Conservation (phyloP, 2,113 vertebrate genomes). For the Ctenomys sociabilis region DNA sequence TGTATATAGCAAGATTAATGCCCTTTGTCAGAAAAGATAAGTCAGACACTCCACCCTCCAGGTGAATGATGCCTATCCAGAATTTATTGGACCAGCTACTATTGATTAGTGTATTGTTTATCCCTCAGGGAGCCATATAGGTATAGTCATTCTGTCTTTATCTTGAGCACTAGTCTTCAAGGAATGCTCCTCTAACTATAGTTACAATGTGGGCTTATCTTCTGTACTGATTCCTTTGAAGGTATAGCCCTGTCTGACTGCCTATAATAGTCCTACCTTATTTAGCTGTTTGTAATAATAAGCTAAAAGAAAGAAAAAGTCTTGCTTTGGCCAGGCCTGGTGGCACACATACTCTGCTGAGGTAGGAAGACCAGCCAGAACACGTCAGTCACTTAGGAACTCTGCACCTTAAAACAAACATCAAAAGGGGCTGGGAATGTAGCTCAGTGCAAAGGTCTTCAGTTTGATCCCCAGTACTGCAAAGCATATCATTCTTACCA, state of each 20-base stretch:
- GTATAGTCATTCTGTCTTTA: background rate
- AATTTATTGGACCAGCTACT: background rate
- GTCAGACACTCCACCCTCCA: background rate
- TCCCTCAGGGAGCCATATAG: background rate
- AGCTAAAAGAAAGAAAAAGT: background rate
- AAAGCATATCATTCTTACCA: background rate
- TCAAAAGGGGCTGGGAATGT: background rate
- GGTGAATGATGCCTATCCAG: background rate
- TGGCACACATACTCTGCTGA: background rate
- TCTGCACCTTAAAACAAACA: background rate
- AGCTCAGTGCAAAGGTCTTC: no score
- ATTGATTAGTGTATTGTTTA: background rate
- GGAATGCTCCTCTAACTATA: background rate
- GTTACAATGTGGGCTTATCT: background rate
- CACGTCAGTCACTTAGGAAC: background rate
- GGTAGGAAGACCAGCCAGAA: background rate
- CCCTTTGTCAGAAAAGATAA: background rate
- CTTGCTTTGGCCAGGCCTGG: background rate
- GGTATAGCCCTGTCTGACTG: background rate
- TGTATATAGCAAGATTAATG: background rate
- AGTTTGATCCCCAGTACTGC: background rate
- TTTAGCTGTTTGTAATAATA: background rate
- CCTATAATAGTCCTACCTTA: background rate
- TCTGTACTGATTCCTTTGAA: background rate
- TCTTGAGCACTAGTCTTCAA: background rate